These are phyloP conservation scores for Cololabis saira DNA, from an alignment of 2,113 vertebrate genomes.

Conservation along the genomic window DNA sequence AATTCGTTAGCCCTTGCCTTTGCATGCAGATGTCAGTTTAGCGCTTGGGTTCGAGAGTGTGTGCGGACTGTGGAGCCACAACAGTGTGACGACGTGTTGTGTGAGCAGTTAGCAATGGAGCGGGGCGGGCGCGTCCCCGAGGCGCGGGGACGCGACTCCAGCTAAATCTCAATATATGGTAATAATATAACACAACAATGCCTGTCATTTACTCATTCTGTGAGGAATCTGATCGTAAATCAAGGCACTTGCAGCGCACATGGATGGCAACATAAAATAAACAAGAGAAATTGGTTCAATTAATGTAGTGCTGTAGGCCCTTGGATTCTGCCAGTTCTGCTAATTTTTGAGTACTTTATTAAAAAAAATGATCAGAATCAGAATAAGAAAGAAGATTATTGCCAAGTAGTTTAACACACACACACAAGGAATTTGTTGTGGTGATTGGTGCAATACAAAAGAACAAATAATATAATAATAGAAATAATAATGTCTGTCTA, in stretches of 20 bases:
- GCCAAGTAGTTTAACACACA: too few species aligned
- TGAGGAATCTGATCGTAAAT: not conserved
- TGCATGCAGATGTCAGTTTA: not conserved
- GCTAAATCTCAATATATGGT: not conserved
- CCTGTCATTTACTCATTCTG: not conserved
- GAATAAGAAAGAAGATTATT: too few species aligned
- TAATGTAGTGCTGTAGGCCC: conserved; percentile 35
- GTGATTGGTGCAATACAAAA: too few species aligned
- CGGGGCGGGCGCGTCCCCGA: conserved; percentile 69
- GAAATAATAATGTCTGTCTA: too few species aligned
- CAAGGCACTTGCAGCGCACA: not conserved
- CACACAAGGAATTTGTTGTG: too few species aligned
- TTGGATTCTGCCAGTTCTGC: not conserved
- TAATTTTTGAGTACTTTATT: not conserved
- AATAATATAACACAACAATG: not conserved
- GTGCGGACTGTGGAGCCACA: conserved; percentile 39
- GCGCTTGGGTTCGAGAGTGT: not conserved
- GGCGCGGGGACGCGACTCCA: conserved; percentile 11
- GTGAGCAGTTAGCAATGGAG: conserved; percentile 72
- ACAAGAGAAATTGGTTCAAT: conserved; percentile 10
- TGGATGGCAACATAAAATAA: not conserved
- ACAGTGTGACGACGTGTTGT: conserved; percentile 72
- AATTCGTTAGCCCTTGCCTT: not conserved
- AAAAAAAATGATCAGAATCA: too few species aligned
- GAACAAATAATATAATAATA: too few species aligned